Evolutionary conservation across 2,888 invertebrate species (phyloP), one percentile per base, ranked within the genome.

Genomic region (Sarcophaga carnaria): DNA sequence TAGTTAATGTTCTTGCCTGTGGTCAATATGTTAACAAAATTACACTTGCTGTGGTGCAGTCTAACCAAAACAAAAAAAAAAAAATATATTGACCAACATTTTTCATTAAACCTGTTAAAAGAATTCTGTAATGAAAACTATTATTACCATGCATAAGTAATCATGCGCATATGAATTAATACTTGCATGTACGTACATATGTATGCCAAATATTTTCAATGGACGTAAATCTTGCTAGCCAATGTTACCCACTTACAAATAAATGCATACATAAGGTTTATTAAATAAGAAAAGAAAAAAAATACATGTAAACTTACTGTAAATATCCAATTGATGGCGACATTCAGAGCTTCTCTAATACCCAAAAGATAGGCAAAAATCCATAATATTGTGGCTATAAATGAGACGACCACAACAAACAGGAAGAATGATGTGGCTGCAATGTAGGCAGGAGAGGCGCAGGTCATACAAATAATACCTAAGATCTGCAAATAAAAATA

Each of bases 381-480:
- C 97, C 97, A 97, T 91, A 97, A 94, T 75, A 97, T 94, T 0
- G 97, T 97, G 72, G 96, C 95, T 91, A 98, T 97, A 94, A 98
- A 98, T 88, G 96, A 95, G 88, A 96, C 95, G 86, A 97, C 96
- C 22, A 96, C 97, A 76, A 97, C 97, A 92, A 97, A 97, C 84
- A 97, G 95, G 94, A 97, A 98, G 95, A 97, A 98, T 89, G 96
- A 95, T 14, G 97, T 96, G 72, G 95, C 96, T 25, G 93, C 91
- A 66, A 93, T 88, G 89, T 92, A 93, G 0, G 95, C 95, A 8
- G 97, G 97, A 3, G 97, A 96, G 3, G 96, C 97, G 88, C 96
- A 94, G 17, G 96, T 95, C 97, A 98, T 97, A 91, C 97, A 97
- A 90, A 98, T 94, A 87, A 98, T 97, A 86, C 97, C 98, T 88